These are phyloP conservation scores for Cyprinodon brontotheroides DNA, from an alignment of 2,113 vertebrate species.

Conservation along the genomic window DNA sequence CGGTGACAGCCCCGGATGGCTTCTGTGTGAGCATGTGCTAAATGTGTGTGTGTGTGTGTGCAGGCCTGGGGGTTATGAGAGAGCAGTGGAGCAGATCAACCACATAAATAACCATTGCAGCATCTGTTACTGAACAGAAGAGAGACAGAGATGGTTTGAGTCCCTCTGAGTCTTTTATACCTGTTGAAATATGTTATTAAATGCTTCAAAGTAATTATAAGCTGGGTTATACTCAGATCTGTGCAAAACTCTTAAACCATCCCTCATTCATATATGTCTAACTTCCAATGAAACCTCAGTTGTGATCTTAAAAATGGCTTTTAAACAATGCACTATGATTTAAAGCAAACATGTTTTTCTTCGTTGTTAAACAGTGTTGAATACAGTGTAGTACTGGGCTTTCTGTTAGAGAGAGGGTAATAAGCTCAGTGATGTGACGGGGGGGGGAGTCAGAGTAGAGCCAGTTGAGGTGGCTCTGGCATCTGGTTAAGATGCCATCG, in stretches of 20 bases:
- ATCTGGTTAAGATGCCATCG: too few species aligned
- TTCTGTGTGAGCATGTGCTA: slow-evolving; percentile 17
- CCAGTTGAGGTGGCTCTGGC: too few species aligned
- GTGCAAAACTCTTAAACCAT: slow-evolving; percentile 5
- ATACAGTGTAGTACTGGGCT: too few species aligned
- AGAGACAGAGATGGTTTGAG: slow-evolving; percentile 18
- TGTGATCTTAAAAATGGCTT: background rate
- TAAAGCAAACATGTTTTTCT: background rate
- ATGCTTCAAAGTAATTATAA: slow-evolving; percentile 15
- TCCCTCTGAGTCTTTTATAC: slow-evolving; percentile 24
- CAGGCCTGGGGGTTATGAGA: slow-evolving; percentile 49
- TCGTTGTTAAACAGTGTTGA: too few species aligned
- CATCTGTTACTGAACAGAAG: slow-evolving; percentile 55
- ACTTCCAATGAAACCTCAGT: background rate
- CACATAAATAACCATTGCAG: slow-evolving; percentile 68
- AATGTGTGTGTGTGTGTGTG: background rate
- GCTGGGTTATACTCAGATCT: background rate
- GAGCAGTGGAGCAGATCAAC: slow-evolving; percentile 59
- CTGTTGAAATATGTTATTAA: slow-evolving; percentile 31
- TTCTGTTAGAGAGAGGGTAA: too few species aligned
- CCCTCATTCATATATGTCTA: background rate
- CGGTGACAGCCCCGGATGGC: slow-evolving; percentile 54
- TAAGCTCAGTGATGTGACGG: too few species aligned
- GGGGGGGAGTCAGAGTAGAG: too few species aligned
- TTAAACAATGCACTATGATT: background rate